These are phyloP conservation scores for Phoenicopterus ruber DNA, from an alignment of 2,113 vertebrate genomes.

Conservation along the genomic window DNA sequence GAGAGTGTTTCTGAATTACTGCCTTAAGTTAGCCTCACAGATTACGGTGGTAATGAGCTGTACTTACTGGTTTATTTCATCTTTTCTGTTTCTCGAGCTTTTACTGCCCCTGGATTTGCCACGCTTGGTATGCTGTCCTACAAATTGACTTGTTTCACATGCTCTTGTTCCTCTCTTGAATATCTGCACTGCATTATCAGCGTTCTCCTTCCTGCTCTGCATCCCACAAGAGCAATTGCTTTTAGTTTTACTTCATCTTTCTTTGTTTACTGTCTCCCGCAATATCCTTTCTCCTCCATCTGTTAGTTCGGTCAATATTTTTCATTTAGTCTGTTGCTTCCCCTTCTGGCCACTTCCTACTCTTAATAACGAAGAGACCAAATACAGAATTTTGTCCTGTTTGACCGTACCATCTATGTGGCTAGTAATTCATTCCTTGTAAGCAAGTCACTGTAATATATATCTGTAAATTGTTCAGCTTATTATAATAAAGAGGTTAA, in stretches of 20 bases:
- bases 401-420: neutral
- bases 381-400: neutral
- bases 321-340: slow-evolving; percentile 14
- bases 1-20: neutral
- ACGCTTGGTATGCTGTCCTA: neutral
- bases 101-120: neutral
- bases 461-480: neutral
- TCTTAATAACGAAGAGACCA: neutral
- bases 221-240: neutral
- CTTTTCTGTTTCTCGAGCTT: neutral
- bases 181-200: neutral
- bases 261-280: neutral
- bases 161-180: neutral
- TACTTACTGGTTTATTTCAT: neutral
- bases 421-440: neutral
- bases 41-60: neutral
- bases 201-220: neutral
- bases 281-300: slow-evolving; percentile 10
- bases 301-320: neutral
- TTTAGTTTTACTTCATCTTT: slow-evolving; percentile 14
- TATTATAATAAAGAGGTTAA: neutral
- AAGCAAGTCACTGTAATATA: neutral
- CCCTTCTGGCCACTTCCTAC: neutral
- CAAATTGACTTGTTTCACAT: neutral
- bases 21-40: neutral